Base-by-base conservation (phyloP, 1,140 invertebrate species). In the Plutomurus gul region DNA sequence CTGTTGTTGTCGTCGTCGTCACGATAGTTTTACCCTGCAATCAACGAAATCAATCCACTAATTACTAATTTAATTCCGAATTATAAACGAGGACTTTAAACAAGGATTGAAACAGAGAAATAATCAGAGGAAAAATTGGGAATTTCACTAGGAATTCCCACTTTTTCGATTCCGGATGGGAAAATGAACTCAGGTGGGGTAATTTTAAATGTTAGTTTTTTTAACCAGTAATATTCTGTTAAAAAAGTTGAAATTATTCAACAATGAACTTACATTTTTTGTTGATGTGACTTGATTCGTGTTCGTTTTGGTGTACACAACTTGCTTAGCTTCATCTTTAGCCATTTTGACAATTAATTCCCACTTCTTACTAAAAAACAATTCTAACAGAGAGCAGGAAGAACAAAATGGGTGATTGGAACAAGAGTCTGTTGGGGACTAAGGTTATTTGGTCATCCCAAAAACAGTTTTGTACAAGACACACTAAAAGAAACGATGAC, bases 381-480 rank as follows among this genome's bases (percentile, higher is more conserved):
- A 4, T 33, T 25, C 27, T 33, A 4, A 18, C n/a, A 18, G n/a
- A 22, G 20, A 51, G 18, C 20, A 25, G 11, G n/a, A n/a, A 60
- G 25, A 25, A 16, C 8, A 60, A 30, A 60, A 22, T 25, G 22
- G 51, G 10, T 27, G 16, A 30, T 25, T 56, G 51, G 0, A 47
- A 47, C 10, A 22, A 65, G 22, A 65, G 27, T 65, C 56, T n/a
- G 16, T 33, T 33, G 56, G 11, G 25, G 56, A 65, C 56, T 65
- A 65, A 65, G 56, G 56, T 36, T 65, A 33, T 36, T 65, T 65
- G 56, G 25, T 65, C 56, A 65, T 18, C 56, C 18, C 27, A 33
- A 65, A 65, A n/a, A 65, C 27, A 65, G 56, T 65, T 65, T 65
- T 65, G 18, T 65, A 65, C 56, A n/a, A 65, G 56, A 65, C 30